Base-by-base conservation (phyloP, 2,888 invertebrate species). In the Nomada flava region DNA sequence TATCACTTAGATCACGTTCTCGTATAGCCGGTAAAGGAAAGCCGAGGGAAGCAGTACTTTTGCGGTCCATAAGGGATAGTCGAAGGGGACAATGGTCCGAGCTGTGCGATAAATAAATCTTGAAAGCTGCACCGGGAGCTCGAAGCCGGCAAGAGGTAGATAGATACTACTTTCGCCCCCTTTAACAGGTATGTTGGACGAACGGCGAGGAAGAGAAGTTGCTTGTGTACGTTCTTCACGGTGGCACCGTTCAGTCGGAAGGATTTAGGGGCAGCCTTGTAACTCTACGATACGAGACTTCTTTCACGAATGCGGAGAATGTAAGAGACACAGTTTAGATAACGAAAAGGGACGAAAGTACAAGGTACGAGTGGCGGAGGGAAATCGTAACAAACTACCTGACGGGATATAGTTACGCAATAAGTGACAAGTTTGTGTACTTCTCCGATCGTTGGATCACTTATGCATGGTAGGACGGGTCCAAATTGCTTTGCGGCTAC, bases 341-440 rank as follows among this genome's bases (percentile, higher is more conserved):
- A 44, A n/a, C 26, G 42, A 59, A 60, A 59, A 71, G 29, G 26
- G 57, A 62, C 65, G 29, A 5, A 26, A n/a, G 18, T n/a, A 1
- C 36, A 13, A 15, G 11, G 20, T 13, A 18, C 44, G 18, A 13
- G 53, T 42, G 73, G 36, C 26, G 52, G 7, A 60, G 53, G 26
- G 75, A 72, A 72, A 85, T 83, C 77, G 88, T 77, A 60, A 82
- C 73, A 70, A 74, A 63, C 72, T 77, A 68, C 81, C 75, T 79
- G 88, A 87, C 86, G 84, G 86, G 44, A 60, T 68, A 80, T 89
- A 88, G 90, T 90, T 90, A 88, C 87, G 79, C 85, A 87, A 90
- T 91, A 91, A 92, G 91, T 91, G 91, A 92, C 89, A 92, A 90
- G 89, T 92, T 92, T 90, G 90, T 90, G 91, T 83, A 91, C 83